These are phyloP conservation scores for Acrocephalus kingi DNA, from an alignment of 2,113 vertebrate genomes.

Conservation along the genomic window DNA sequence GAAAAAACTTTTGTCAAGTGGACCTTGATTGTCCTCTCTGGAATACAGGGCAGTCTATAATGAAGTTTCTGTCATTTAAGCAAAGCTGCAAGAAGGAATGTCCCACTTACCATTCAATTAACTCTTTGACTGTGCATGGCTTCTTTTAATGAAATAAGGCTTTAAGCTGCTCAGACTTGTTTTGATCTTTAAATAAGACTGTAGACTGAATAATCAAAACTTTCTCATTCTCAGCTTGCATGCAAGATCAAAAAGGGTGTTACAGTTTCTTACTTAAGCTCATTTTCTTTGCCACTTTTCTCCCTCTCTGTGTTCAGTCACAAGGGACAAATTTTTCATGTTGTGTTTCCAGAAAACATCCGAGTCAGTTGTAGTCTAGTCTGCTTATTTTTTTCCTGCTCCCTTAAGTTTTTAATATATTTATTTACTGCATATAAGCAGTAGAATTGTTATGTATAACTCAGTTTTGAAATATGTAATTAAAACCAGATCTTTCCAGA, in stretches of 20 bases:
- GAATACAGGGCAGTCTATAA: neutral
- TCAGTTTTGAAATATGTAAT: slow-evolving; percentile 42
- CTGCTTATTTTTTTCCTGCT: neutral
- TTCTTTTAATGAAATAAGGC: slow-evolving; percentile 12
- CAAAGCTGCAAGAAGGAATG: neutral
- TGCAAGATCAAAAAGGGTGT: slow-evolving; percentile 35
- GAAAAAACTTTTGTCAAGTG: neutral
- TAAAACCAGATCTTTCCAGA: neutral
- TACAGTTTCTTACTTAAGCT: slow-evolving; percentile 33
- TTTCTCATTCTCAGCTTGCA: slow-evolving; percentile 3
- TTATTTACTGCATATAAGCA: neutral
- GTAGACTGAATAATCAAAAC: neutral
- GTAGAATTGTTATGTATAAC: slow-evolving; percentile 5
- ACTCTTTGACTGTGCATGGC: neutral
- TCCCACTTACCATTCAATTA: neutral
- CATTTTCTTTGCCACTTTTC: neutral
- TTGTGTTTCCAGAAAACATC: neutral
- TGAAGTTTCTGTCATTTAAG: neutral
- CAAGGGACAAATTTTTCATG: neutral
- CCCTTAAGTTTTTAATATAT: slow-evolving; percentile 22
- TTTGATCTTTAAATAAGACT: slow-evolving; percentile 39
- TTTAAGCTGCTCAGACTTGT: neutral
- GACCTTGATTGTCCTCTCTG: neutral
- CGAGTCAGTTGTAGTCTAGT: neutral
- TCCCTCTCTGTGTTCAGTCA: neutral